phyloP scores from a whole-genome alignment of 2,888 invertebrate species.

The Conus canariensis region DNA sequence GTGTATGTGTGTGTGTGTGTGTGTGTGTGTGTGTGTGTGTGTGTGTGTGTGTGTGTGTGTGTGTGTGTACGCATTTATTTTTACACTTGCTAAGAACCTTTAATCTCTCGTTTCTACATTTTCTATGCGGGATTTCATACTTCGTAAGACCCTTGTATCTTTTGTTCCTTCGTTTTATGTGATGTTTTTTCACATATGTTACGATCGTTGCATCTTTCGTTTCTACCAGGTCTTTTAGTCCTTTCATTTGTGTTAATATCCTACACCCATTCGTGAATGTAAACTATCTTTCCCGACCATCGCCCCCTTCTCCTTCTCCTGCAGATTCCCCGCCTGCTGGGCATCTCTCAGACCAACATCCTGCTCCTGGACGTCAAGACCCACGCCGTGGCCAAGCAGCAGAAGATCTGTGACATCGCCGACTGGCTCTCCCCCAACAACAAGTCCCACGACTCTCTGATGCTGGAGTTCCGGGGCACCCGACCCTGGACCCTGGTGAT shows the following conservation, averaged over 20 bases:
- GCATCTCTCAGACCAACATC: slow-evolving; percentile 82
- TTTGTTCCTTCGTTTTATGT: no score
- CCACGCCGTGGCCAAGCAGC: slow-evolving; percentile 82
- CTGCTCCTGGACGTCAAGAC: slow-evolving; percentile 83
- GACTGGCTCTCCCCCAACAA: slow-evolving; percentile 84
- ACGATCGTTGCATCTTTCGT: no score
- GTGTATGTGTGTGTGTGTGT: slow-evolving; percentile 14
- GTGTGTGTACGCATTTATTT: background rate
- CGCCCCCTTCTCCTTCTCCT: no score
- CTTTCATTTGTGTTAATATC: no score
- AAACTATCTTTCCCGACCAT: no score
- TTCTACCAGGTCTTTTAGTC: no score
- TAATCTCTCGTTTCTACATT: no score
- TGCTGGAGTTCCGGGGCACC: slow-evolving; percentile 83
- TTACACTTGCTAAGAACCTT: no score
- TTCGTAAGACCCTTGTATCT: no score
- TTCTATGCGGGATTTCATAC: no score
- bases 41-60: background rate
- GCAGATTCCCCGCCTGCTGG: slow-evolving; percentile 82
- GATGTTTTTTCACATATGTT: no score
- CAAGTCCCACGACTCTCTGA: slow-evolving; percentile 82
- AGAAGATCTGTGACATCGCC: slow-evolving; percentile 81
- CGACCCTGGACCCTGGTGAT: slow-evolving; percentile 80
- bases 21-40: slow-evolving; percentile 18
- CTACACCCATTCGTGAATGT: no score